phyloP scores from a whole-genome alignment of 2,888 invertebrate genomes.

The Brachyptera putata region DNA sequence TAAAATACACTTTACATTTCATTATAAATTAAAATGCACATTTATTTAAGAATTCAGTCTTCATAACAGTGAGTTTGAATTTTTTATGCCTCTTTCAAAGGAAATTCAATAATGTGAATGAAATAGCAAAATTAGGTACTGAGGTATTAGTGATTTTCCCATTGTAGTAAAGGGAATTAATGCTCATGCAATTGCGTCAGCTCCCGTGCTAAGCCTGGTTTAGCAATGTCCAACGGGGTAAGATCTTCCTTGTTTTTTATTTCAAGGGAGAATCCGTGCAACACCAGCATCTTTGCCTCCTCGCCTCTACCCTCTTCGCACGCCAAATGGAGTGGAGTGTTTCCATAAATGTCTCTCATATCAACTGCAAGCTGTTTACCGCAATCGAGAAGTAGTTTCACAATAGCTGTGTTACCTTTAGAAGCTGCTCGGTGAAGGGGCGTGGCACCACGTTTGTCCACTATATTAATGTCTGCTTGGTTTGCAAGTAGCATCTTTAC shows the following conservation, averaged over 20 bases:
- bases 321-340: constrained; percentile 56
- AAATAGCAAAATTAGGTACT: too few species aligned
- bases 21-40: too few species aligned
- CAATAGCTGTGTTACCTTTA: constrained; percentile 63
- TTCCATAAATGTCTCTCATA: not conserved
- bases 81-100: too few species aligned
- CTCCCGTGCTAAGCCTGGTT: constrained; percentile 30
- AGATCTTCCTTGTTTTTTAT: constrained; percentile 61
- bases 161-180: too few species aligned
- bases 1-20: too few species aligned
- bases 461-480: constrained; percentile 65
- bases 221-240: constrained; percentile 58
- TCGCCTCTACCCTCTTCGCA: constrained; percentile 74
- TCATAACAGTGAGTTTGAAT: too few species aligned
- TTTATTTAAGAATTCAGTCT: too few species aligned
- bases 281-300: constrained; percentile 60
- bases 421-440: constrained; percentile 78
- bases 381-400: constrained; percentile 60
- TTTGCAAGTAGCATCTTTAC: constrained; percentile 60
- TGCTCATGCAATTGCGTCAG: constrained; percentile 23
- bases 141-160: too few species aligned
- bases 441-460: constrained; percentile 64
- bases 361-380: constrained; percentile 43
- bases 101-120: too few species aligned
- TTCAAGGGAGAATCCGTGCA: constrained; percentile 58